Conservation (phyloP, 2,113 vertebrate species). For the Madoqua kirkii region DNA sequence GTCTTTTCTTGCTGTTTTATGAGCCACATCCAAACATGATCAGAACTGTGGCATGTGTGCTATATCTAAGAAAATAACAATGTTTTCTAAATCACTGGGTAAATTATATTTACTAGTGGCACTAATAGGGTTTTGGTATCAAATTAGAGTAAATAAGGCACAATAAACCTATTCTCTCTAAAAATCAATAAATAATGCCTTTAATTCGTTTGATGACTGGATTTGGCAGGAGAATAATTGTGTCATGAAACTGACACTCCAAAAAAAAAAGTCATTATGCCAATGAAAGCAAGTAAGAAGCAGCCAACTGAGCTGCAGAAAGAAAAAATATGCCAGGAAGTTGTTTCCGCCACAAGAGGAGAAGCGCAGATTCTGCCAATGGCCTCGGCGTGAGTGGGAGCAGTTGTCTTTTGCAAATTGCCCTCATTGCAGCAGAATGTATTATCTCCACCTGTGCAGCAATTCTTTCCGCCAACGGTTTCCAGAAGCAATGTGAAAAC, state of each 20-base stretch:
- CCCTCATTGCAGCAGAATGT: neutral
- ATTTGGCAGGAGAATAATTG: conserved; percentile 47
- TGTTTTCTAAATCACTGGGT: neutral
- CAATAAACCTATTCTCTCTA: conserved; percentile 26
- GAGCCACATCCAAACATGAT: neutral
- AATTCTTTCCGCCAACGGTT: neutral
- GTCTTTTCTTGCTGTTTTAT: neutral
- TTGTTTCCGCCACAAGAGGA: neutral
- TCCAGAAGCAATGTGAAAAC: neutral
- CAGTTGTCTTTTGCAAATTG: conserved; percentile 15
- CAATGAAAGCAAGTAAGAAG: conserved; percentile 27
- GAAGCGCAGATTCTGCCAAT: neutral
- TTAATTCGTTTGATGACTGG: conserved; percentile 30
- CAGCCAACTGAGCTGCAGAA: neutral
- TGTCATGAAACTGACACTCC: conserved; percentile 12
- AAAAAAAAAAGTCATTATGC: conserved; percentile 14
- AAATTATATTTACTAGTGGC: conserved; percentile 1
- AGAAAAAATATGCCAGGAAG: neutral
- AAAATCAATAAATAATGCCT: conserved; percentile 47
- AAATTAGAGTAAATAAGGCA: conserved; percentile 5
- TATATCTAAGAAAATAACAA: conserved; percentile 34
- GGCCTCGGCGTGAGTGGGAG: neutral
- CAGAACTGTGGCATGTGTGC: neutral
- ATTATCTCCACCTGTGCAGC: conserved; percentile 1
- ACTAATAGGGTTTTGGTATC: neutral